Percentiles rank a stretch among this genome's conserved stretches.
Evolutionary conservation across 2,113 vertebrate genomes (phyloP).

Genomic region (Protobothrops mucrosquamatus): DNA sequence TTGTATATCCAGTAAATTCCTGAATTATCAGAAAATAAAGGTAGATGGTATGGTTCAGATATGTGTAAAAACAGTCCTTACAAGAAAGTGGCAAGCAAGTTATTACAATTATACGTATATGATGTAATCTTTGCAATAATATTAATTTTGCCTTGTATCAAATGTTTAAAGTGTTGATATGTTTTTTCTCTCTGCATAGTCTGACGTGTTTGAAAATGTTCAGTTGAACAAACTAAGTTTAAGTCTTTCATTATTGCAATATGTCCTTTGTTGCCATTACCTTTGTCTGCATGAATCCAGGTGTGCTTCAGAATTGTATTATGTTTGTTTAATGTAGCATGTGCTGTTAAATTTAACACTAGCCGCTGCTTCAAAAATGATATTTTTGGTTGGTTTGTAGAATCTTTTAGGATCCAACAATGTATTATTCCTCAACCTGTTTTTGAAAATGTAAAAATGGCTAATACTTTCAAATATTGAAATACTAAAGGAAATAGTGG

Average conservation of each 20-base stretch:
- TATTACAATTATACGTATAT: neutral
- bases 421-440: slow-evolving; percentile 47
- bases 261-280: slow-evolving; percentile 12
- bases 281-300: slow-evolving; percentile 37
- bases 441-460: slow-evolving; percentile 44
- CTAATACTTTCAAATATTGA: slow-evolving; percentile 47
- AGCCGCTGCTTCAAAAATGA: slow-evolving; percentile 27
- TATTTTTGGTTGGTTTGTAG: slow-evolving; percentile 15
- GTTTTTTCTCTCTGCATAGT: neutral
- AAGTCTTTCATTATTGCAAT: slow-evolving; percentile 24
- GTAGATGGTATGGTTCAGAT: neutral
- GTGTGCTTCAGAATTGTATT: slow-evolving; percentile 48
- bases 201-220: neutral
- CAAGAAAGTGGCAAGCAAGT: neutral
- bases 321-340: slow-evolving; percentile 55
- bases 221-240: slow-evolving; percentile 38
- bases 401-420: neutral
- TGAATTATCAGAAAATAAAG: neutral
- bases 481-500: slow-evolving; percentile 43
- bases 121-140: neutral
- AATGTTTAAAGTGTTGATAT: neutral
- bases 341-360: slow-evolving; percentile 25
- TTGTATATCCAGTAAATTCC: neutral
- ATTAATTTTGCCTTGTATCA: neutral
- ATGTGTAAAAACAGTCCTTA: neutral